Evolutionary conservation across 2,888 invertebrate genomes (phyloP), one percentile per base, ranked within the genome.

Genomic region (Pseudococcus longispinus): DNA sequence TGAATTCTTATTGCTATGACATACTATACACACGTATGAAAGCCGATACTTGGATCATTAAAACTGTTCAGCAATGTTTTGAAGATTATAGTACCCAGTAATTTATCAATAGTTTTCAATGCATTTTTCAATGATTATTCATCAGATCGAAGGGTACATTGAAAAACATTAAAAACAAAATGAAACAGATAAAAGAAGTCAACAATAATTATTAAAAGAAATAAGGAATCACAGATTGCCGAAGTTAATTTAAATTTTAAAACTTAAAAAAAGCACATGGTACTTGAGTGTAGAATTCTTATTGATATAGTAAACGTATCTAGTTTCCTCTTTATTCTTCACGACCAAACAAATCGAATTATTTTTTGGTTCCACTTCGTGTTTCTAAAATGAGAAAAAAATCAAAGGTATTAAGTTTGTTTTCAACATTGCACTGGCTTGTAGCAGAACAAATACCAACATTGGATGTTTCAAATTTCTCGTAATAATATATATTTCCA

Each of bases 401-500:
- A n/a, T 46, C 15, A 83, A 18, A 46, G 3, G 15, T 20, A 84
- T 60, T 65, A 23, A 1, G 11, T 70, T 29, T 29, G 18, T 29
- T 18, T 70, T 13, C 44, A 46, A 11, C 15, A 11, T 11, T 1
- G 44, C 3, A 9, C 15, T 46, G 1, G 3, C 44, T 11, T 15
- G 13, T 13, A 13, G 1, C 44, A 46, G 20, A 20, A 9, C 3
- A n/a, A 60, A 65, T 70, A 80, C 77, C 20, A 32, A 86, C 86
- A 29, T 46, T 46, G 8, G 80, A 32, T 20, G 44, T 44, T 9
- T 44, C 46, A 9, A 46, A 74, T 55, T 86, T 86, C 18, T 55
- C 80, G 26, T 77, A 86, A 51, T 86, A 86, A 29, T 86, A 86
- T 55, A 86, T 86, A 86, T 80, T 86, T 51, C 86, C 86, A 2